Evolutionary conservation across 2,888 invertebrate species (phyloP), one percentile per base, ranked within the genome.

Genomic region (Agrotis ipsilon): DNA sequence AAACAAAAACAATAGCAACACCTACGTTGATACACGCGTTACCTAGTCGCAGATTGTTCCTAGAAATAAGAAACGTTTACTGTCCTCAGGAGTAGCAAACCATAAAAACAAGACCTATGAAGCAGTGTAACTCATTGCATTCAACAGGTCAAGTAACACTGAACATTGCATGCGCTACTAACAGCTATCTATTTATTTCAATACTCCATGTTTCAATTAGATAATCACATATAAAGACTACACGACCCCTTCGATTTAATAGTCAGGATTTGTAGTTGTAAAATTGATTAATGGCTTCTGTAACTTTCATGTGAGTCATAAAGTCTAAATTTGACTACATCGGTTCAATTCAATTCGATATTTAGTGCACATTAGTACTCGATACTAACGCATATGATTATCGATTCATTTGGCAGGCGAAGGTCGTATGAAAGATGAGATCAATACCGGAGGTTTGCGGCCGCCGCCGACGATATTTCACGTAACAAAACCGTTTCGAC

Each of bases 351-450:
- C 57, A 64, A 63, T 73, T 67, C 5, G 75, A 79, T 81, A 79
- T 72, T 68, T 49, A 75, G 24, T 80, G 52, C 39, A 55, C n/a
- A 72, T 73, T 64, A 70, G 39, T 57, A 66, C 58, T 63, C 21
- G 69, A 82, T 68, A 70, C 70, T 64, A 72, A 78, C 27, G 59
- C 64, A 65, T 68, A 39, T 57, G 48, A 74, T 78, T 75, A 85
- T 82, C 76, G 74, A 86, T 87, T 86, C 86, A 83, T 89, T 90
- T 85, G 85, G 79, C 84, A 79, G 88, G 75, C 81, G 89, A 94
- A 94, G 93, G 92, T 89, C 90, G 86, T 80, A 78, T 85, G 94
- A 89, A 94, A 95, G 89, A 89, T 91, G 93, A 95, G 88, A 91
- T 84, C 81, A 91, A 88, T 91, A 94, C 88, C 76, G 79, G 90